A percentile compares a stretch with the other conserved stretches of the same genome.
These are phyloP conservation scores for Hystrix brachyura DNA, from an alignment of 2,113 vertebrate species.

Conservation along the genomic window DNA sequence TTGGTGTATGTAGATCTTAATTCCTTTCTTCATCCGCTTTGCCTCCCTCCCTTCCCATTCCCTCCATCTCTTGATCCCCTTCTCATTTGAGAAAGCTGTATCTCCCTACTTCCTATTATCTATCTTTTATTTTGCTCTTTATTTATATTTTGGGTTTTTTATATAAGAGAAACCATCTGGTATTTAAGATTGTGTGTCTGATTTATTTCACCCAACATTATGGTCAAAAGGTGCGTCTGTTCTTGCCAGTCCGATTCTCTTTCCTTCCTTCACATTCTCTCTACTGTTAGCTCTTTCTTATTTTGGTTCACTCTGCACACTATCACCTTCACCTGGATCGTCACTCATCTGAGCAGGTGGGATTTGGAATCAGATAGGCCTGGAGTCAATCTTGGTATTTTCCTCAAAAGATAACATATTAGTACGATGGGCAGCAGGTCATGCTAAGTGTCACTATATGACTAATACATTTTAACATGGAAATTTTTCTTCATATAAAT, in stretches of 20 bases:
- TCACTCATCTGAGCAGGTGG: not conserved
- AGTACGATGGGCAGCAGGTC: not conserved
- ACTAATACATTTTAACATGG: not conserved
- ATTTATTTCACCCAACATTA: not conserved
- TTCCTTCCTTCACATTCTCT: not conserved
- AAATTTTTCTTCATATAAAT: not conserved
- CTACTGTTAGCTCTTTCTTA: fast-evolving
- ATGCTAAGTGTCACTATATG: not conserved
- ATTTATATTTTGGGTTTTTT: not conserved
- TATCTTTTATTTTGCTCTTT: not conserved
- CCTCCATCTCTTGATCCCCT: not conserved
- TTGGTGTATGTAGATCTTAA: not conserved
- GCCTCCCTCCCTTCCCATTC: not conserved
- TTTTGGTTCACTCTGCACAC: not conserved
- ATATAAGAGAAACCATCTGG: not conserved
- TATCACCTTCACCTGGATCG: fast-evolving
- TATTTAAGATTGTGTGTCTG: not conserved
- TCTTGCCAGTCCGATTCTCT: not conserved
- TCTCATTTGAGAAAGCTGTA: not conserved
- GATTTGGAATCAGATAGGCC: not conserved
- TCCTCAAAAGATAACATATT: not conserved
- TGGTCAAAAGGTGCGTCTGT: not conserved
- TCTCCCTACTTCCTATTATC: not conserved
- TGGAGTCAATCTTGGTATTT: fast-evolving
- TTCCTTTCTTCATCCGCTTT: not conserved